These are phyloP conservation scores for Drosophila ambigua DNA, from an alignment of 1,140 invertebrate genomes.

Conservation along the genomic window DNA sequence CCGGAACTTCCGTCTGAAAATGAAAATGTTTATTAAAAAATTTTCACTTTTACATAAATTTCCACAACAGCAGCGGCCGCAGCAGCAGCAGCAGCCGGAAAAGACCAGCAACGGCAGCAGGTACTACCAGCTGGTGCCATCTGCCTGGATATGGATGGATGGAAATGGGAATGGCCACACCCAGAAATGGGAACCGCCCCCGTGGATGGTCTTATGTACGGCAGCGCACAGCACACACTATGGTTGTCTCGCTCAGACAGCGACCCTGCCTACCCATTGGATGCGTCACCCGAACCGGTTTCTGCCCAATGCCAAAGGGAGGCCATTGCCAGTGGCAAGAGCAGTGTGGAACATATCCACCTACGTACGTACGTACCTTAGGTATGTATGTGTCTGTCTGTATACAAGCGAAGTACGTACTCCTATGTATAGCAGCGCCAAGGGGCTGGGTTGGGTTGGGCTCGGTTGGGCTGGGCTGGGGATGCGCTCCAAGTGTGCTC, in stretches of 20 bases:
- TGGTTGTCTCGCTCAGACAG: constrained; percentile 56
- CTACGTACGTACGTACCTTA: constrained; percentile 7
- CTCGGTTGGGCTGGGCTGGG: constrained; percentile 38
- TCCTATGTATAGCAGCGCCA: constrained; percentile 3
- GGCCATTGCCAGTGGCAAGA: constrained; percentile 49
- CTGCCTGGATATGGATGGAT: constrained; percentile 21
- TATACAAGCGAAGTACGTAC: constrained; percentile 23
- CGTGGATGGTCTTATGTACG: constrained; percentile 49
- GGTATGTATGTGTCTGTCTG: constrained; percentile 16
- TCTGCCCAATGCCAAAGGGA: constrained; percentile 62
- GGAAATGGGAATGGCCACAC: constrained; percentile 49
- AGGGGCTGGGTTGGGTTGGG: constrained; percentile 4
- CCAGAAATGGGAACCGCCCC: constrained; percentile 55
- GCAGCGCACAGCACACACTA: constrained; percentile 16
- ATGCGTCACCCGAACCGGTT: constrained; percentile 48
- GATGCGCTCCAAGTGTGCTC: constrained; percentile 56
- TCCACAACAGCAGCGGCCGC: constrained; percentile 3
- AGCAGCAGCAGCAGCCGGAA: constrained; percentile 33
- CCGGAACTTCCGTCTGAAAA: constrained; percentile 71
- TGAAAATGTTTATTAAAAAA: constrained; percentile 81
- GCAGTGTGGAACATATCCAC: constrained; percentile 3
- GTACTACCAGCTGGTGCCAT: constrained; percentile 58
- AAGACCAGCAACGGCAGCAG: constrained; percentile 20
- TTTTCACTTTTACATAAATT: constrained; percentile 80
- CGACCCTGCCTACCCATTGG: constrained; percentile 39